These are phyloP conservation scores for Saccostrea cuccullata DNA, from an alignment of 1,140 invertebrate genomes.

Conservation along the genomic window DNA sequence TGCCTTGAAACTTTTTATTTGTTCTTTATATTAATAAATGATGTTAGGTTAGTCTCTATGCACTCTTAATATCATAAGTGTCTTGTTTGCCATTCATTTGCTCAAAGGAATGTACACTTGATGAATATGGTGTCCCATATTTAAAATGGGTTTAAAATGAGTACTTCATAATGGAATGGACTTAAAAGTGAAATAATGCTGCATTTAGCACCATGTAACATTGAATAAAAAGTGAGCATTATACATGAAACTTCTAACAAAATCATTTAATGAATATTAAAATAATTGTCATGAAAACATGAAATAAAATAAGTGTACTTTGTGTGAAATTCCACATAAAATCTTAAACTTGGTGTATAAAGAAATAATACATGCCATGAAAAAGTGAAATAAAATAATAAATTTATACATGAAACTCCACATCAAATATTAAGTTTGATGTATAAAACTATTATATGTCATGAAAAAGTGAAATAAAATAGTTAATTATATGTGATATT, in stretches of 20 bases:
- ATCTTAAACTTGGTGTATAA: background rate
- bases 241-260: background rate
- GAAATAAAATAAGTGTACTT: background rate
- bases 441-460: background rate
- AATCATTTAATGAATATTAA: background rate
- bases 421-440: background rate
- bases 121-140: background rate
- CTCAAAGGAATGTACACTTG: background rate
- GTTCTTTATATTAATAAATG: background rate
- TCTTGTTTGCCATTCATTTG: background rate
- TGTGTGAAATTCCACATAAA: background rate
- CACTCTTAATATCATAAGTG: background rate
- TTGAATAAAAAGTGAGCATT: no score
- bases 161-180: constrained; percentile 1
- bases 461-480: background rate
- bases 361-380: background rate
- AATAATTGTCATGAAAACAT: background rate
- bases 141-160: background rate
- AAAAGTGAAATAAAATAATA: constrained; percentile 3
- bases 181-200: background rate
- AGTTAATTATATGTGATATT: background rate
- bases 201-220: background rate
- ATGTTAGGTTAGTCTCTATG: background rate
- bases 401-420: background rate
- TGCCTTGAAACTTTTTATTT: background rate